Evolutionary conservation across 1,140 invertebrate genomes (phyloP), one percentile per base, ranked within the genome.

Genomic region (Adelges cooleyi): DNA sequence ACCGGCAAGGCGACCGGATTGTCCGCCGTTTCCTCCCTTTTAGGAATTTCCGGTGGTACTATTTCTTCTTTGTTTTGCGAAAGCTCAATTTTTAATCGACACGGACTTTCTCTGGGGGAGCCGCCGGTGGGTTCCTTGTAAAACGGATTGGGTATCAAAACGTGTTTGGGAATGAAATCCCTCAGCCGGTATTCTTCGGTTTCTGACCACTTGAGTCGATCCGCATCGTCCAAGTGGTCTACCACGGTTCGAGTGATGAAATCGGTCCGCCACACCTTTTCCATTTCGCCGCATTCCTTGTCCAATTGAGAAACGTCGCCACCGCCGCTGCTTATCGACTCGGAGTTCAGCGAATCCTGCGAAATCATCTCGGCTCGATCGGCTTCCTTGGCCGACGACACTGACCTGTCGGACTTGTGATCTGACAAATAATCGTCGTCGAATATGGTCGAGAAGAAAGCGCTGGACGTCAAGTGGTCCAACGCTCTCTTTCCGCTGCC

Each of bases 1-100:
- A 62, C 83, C 1, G 81, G 75, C 72, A 67, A 56, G 22, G 70
- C 68, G 4, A 66, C 62, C 2, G 48, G 13, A 11, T 59, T 66
- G 3, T 59, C 53, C 1, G 23, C 18, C 11, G 42, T 10, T 20
- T 66, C 23, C n/a, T n/a, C 38, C n/a, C 25, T 22, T 50, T 23
- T 42, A 1, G 18, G 25, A 25, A 52, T 44, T 10, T 67, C 65
- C 10, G 71, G 70, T 59, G 69, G 69, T 67, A 69, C 67, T 10
- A 73, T 73, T 25, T 69, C 65, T 11, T 69, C 68, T 25, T 69
- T 42, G 42, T 72, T 70, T 27, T 67, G 67, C 15, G 40, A 46
- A 20, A 56, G 20, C 8, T 27, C 15, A 22, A 38, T 23, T 2
- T 42, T 27, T 8, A 38, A 20, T 18, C 33, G 9, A 9, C 44